Percentiles rank a stretch among this genome's conserved stretches.
Conservation (phyloP, 2,888 invertebrate species). For the Drosophila ochracea region DNA sequence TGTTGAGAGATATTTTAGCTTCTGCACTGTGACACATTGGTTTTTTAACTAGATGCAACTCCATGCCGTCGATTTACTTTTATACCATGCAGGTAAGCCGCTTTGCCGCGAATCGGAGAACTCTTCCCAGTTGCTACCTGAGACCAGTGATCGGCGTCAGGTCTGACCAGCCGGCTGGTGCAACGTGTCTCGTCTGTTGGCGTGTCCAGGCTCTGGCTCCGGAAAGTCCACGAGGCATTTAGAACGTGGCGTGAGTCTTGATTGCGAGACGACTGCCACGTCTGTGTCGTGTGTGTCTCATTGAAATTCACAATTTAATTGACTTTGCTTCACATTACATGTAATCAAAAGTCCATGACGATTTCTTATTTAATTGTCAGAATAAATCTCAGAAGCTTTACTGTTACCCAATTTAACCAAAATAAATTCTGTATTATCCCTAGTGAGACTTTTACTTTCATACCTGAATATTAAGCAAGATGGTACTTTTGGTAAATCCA, state of each 20-base stretch:
- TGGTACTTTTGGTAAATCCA: constrained; percentile 30
- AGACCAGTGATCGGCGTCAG: constrained; percentile 24
- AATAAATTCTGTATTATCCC: background rate
- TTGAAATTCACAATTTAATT: constrained; percentile 31
- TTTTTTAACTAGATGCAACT: constrained; percentile 69
- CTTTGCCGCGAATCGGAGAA: constrained; percentile 31
- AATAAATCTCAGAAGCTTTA: background rate
- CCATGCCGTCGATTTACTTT: constrained; percentile 42
- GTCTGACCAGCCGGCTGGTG: constrained; percentile 30
- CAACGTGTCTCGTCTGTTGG: constrained; percentile 27
- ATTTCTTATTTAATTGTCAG: background rate
- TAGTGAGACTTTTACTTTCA: background rate
- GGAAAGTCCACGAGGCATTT: constrained; percentile 27
- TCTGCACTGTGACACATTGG: constrained; percentile 43
- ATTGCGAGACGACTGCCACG: constrained; percentile 39
- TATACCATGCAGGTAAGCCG: constrained; percentile 65
- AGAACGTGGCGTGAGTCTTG: constrained; percentile 50
- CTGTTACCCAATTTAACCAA: background rate
- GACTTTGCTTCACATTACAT: constrained; percentile 29
- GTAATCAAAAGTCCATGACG: background rate
- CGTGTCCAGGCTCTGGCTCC: constrained; percentile 28
- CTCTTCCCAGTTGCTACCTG: constrained; percentile 41
- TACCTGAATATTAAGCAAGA: constrained; percentile 3
- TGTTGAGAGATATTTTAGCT: constrained; percentile 25
- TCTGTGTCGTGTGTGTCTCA: constrained; percentile 28